These are phyloP conservation scores for Monomorium pharaonis DNA, from an alignment of 1,140 invertebrate genomes.

Conservation along the genomic window DNA sequence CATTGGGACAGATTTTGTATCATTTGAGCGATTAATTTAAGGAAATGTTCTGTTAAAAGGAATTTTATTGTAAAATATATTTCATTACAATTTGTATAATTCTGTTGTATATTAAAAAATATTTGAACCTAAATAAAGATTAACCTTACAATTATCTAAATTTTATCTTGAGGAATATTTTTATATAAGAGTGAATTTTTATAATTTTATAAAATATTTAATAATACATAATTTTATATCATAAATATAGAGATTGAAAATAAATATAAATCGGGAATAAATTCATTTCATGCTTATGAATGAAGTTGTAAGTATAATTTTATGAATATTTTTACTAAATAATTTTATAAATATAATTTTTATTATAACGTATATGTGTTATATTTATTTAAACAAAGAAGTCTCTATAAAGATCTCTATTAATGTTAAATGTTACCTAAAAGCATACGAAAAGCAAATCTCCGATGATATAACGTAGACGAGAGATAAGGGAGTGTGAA, in stretches of 20 bases:
- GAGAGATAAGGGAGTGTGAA: conserved; percentile 39
- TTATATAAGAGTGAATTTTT: background rate
- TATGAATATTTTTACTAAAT: background rate
- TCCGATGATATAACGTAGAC: background rate
- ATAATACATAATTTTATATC: background rate
- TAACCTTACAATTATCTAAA: background rate
- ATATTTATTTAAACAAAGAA: background rate
- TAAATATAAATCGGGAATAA: background rate
- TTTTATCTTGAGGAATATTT: background rate
- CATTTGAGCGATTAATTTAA: background rate
- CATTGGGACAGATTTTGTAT: conserved; percentile 31
- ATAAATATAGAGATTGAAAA: background rate
- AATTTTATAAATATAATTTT: background rate
- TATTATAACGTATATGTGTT: background rate
- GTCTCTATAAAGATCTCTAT: background rate
- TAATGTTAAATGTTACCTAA: conserved; percentile 8
- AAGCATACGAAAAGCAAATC: background rate
- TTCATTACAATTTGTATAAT: background rate
- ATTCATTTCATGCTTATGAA: background rate
- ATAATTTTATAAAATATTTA: background rate
- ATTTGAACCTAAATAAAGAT: background rate
- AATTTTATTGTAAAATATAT: background rate
- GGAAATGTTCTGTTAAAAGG: background rate
- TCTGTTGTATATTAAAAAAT: background rate
- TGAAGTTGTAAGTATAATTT: background rate